Base-by-base conservation (phyloP, 2,888 invertebrate genomes). In the Ichneumon xanthorius region DNA sequence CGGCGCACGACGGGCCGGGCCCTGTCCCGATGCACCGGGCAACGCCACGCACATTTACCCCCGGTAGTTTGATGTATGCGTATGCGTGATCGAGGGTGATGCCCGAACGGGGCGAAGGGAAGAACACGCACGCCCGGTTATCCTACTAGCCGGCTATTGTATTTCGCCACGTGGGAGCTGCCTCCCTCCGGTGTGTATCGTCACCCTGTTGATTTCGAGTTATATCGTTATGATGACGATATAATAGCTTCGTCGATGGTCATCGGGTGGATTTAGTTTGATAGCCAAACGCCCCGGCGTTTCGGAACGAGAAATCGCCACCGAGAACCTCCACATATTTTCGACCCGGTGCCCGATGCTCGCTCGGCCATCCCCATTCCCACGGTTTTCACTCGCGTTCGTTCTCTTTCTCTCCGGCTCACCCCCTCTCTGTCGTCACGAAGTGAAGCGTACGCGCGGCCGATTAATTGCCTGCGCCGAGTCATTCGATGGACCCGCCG, bases 221-320 rank as follows among this genome's bases (percentile, higher is more conserved):
- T 92, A 93, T 93, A 93, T 92, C 92, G 93, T 93, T 93, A 93
- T 92, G 92, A 93, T 93, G 93, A 93, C 93, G 93, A 91, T 93
- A 93, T 93, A 92, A 93, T 93, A 92, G 93, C 91, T 88, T 89
- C 90, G 91, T 91, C 91, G 89, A 91, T 89, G 88, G 89, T 88
- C 87, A 84, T 81, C 86, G 88, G 86, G 85, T 89, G 89, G 91
- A 92, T 92, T 92, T 91, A 90, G 91, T 88, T 90, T 88, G 88
- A 90, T 89, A 88, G 87, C 88, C 83, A 84, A 85, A 84, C 86
- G 82, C 79, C 81, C 75, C 30, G 50, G 48, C 88, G 86, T 85
- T 87, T 88, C n/a, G 50, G 30, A 50, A 40, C 72, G 53, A 55
- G 53, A 55, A 55, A 55, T 55, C 86, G 84, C 68, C 75, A 77